Percentiles rank a stretch among this genome's conserved stretches.
phyloP scores from a whole-genome alignment of 2,888 invertebrate species.

The Tetramorium bicarinatum region DNA sequence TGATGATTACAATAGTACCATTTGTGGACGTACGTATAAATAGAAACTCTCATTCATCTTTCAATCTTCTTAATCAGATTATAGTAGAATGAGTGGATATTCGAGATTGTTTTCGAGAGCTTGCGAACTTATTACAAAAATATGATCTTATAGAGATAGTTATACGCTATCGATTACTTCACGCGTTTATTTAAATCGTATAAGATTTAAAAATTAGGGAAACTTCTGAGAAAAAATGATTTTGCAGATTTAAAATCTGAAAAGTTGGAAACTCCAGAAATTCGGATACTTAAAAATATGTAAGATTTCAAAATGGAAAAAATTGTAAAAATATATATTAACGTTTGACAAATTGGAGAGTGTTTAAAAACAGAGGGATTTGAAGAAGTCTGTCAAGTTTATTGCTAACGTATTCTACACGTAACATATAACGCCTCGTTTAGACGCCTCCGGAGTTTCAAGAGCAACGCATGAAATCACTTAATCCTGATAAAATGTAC shows the following conservation, averaged over 20 bases:
- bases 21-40: neutral
- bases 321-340: neutral
- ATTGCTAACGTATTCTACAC: neutral
- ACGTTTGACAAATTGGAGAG: neutral
- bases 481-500: constrained; percentile 32
- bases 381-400: neutral
- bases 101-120: constrained; percentile 2
- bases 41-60: constrained; percentile 20
- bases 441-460: constrained; percentile 2
- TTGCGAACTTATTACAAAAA: constrained; percentile 6
- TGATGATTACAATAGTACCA: neutral
- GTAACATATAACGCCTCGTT: constrained; percentile 5
- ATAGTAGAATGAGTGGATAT: constrained; percentile 1
- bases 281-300: neutral
- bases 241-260: neutral
- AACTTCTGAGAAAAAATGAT: neutral
- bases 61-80: constrained; percentile 13
- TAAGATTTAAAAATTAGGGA: neutral
- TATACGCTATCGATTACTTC: neutral
- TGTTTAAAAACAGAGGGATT: neutral
- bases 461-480: constrained; percentile 19
- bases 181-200: neutral
- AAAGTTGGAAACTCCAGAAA: neutral
- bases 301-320: neutral
- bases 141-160: neutral